Conservation (phyloP, 2,888 invertebrate species). For the Dysmachus trigonus region DNA sequence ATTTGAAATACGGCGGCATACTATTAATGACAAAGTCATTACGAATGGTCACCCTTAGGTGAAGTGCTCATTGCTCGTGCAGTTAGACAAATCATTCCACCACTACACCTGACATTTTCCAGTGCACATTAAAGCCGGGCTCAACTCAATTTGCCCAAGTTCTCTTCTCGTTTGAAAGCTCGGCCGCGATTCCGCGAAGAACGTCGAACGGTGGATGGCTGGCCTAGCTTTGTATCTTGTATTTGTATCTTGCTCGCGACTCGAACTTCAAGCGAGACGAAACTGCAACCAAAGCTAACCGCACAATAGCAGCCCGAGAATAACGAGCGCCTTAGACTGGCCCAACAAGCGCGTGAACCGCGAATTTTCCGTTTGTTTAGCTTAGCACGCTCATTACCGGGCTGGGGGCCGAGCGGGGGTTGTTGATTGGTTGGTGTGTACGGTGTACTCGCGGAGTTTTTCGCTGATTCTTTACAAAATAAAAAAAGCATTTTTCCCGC, state of each 20-base stretch:
- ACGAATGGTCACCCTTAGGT: not conserved
- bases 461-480: not conserved
- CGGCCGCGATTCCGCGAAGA: not conserved
- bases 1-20: not conserved
- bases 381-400: conserved; percentile 21
- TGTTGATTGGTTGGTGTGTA: not conserved
- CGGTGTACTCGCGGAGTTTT: not conserved
- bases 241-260: not conserved
- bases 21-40: not conserved
- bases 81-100: not conserved
- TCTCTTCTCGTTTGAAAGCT: conserved; percentile 22
- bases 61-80: not conserved
- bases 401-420: not conserved
- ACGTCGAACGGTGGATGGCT: not conserved
- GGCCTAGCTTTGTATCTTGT: not conserved
- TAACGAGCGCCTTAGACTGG: not conserved
- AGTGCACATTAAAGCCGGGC: not conserved
- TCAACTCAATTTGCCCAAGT: conserved; percentile 1
- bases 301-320: not conserved
- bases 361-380: conserved; percentile 33
- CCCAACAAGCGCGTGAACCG: conserved; percentile 12
- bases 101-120: not conserved
- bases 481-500: conserved; percentile 18
- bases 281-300: not conserved
- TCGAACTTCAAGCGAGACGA: not conserved